Percentiles rank a stretch among this genome's conserved stretches.
These are phyloP conservation scores for Ophion ventricosus DNA, from an alignment of 2,888 invertebrate genomes.

Conservation along the genomic window DNA sequence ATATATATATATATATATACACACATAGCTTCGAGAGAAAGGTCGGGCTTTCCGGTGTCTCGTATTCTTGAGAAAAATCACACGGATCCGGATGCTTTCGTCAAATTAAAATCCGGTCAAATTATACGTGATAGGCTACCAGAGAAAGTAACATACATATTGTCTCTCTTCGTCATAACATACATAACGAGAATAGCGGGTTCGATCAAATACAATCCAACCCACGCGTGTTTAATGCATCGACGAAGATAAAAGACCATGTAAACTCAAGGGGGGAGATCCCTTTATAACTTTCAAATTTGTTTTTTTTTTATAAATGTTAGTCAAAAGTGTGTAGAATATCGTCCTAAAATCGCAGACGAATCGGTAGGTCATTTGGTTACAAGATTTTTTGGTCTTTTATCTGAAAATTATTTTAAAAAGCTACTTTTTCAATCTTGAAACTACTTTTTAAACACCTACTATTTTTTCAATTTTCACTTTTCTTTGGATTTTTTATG, in stretches of 20 bases:
- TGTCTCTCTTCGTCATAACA: background rate
- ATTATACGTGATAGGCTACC: constrained; percentile 21
- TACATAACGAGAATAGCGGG: constrained; percentile 18
- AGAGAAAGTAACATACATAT: constrained; percentile 48
- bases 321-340: too few relatives aligned
- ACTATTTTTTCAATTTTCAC: too few relatives aligned
- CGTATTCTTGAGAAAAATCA: constrained; percentile 32
- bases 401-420: too few relatives aligned
- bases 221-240: background rate
- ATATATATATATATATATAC: constrained; percentile 7
- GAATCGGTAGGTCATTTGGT: too few relatives aligned
- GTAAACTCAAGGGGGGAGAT: background rate
- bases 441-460: too few relatives aligned
- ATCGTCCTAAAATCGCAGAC: too few relatives aligned
- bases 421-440: too few relatives aligned
- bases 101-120: constrained; percentile 52
- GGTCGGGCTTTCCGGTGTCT: constrained; percentile 56
- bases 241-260: background rate
- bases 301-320: too few relatives aligned
- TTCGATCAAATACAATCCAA: background rate
- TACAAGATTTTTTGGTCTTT: too few relatives aligned
- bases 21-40: constrained; percentile 43
- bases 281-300: too few relatives aligned
- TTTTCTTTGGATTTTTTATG: too few relatives aligned
- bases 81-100: constrained; percentile 33